These are phyloP conservation scores for Brachyopa scutellaris DNA, from an alignment of 2,888 invertebrate species.

Conservation along the genomic window DNA sequence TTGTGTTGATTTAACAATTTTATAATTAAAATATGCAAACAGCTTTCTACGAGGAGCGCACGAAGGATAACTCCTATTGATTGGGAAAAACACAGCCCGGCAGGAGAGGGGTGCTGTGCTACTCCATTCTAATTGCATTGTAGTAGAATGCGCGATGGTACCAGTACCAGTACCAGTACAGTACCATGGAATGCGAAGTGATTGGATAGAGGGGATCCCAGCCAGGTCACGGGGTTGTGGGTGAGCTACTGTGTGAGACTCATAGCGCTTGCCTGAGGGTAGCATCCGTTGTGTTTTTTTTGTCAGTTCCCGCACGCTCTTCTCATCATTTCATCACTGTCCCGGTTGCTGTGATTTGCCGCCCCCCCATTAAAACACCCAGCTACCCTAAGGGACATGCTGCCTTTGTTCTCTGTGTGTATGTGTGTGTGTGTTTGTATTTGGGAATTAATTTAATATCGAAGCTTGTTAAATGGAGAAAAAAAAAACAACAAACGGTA, in stretches of 20 bases:
- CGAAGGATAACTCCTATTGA: conserved; percentile 58
- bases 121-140: conserved; percentile 63
- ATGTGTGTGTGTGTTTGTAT: neutral
- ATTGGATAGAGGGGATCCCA: conserved; percentile 10
- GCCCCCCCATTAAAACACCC: neutral
- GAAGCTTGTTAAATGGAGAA: conserved; percentile 57
- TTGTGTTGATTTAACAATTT: conserved; percentile 72
- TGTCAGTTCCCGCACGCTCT: conserved; percentile 4
- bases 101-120: conserved; percentile 5
- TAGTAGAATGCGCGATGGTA: conserved; percentile 50
- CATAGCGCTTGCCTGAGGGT: conserved; percentile 22
- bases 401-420: neutral
- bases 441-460: conserved; percentile 66
- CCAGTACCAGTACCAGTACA: no score
- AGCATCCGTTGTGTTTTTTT: conserved; percentile 9
- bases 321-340: conserved; percentile 55
- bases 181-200: conserved; percentile 45
- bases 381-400: conserved; percentile 25
- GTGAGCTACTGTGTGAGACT: conserved; percentile 13
- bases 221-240: neutral
- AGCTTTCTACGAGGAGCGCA: conserved; percentile 59
- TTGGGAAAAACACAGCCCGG: conserved; percentile 31
- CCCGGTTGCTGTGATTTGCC: conserved; percentile 59
- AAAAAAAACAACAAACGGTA: conserved; percentile 22
- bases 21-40: conserved; percentile 72